A percentile compares a stretch with the other conserved stretches of the same genome.
Evolutionary conservation across 2,113 vertebrate species (phyloP).

Genomic region (Neopipo cinnamomea): DNA sequence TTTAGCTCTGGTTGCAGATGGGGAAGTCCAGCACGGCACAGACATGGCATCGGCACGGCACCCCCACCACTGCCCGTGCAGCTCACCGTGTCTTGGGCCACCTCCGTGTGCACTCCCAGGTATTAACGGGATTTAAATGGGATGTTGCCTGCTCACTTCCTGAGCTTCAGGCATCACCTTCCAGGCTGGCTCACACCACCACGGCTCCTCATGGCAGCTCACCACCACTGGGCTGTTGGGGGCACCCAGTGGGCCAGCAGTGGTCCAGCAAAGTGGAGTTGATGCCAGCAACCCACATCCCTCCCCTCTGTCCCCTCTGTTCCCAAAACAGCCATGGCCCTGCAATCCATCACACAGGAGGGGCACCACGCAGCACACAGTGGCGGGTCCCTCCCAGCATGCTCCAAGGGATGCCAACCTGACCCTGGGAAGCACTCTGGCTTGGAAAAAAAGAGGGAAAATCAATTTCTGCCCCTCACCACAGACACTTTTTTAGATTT

Average conservation of each 20-base stretch:
- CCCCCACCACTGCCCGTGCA: neutral
- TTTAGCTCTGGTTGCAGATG: neutral
- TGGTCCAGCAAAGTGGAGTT: accelerated
- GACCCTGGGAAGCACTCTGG: neutral
- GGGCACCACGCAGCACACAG: neutral
- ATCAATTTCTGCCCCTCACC: neutral
- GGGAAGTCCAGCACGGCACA: neutral
- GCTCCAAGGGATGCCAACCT: accelerated
- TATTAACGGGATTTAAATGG: neutral
- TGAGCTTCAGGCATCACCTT: neutral
- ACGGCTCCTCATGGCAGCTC: neutral
- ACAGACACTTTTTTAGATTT: neutral
- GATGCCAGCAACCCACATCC: neutral
- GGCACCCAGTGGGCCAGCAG: neutral
- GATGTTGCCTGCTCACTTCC: neutral
- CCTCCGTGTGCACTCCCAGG: accelerated
- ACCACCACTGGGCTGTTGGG: accelerated
- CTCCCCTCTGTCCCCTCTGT: too few species aligned
- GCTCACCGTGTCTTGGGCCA: neutral
- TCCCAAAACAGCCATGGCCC: accelerated
- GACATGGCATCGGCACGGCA: neutral
- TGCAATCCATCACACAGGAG: neutral
- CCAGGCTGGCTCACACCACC: neutral
- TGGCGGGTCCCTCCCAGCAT: accelerated
- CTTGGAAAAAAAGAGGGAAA: neutral